Base-by-base conservation (phyloP, 1,140 invertebrate species). In the Papilio glaucus region DNA sequence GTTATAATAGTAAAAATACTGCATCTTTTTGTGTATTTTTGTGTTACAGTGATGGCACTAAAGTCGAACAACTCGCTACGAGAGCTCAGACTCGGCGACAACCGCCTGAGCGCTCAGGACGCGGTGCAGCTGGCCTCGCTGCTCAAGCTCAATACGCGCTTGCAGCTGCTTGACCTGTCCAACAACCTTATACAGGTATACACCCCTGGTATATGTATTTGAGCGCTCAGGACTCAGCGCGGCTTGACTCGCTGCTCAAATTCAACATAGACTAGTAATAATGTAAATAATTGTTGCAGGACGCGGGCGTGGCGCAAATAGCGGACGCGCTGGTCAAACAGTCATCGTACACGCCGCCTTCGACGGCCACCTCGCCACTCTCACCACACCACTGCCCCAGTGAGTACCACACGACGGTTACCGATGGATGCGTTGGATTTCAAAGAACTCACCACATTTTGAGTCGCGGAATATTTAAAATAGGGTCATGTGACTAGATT, bases 81-180 rank as follows among this genome's bases (percentile, higher is more conserved):
- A 61, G 97, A 98, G 92, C 93, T 98, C 62, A 96, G 97, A 81
- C 91, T 98, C 76, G 96, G 96, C 67, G 97, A 98, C 85, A 98
- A 98, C 85, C 94, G 95, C 79, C 93, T 98, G 72, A 94, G 95
- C 75, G 92, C 95, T 33, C 93, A 94, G 71, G 97, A 98, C 94
- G 97, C 97, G 13, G 94, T 95, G 77, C 97, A 98, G 76, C 91
- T 98, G 41, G 96, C 95, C 49, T 94, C 95, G 49, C 92, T 97
- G 78, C 91, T 97, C 67, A 94, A 94, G 72, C 91, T 94, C 74
- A 97, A 97, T 89, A 94, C 94, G 63, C 94, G 94, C 60, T 91
- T 98, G 75, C 95, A 97, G 82, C 90, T 98, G 26, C 88, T 98
- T 29, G 97, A 98, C 89, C 94, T 94, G 60, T 96, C 96, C 84